Percentiles rank a stretch among this genome's conserved stretches.
phyloP scores from a whole-genome alignment of 2,113 vertebrate genomes.

The Chaetops frenatus region DNA sequence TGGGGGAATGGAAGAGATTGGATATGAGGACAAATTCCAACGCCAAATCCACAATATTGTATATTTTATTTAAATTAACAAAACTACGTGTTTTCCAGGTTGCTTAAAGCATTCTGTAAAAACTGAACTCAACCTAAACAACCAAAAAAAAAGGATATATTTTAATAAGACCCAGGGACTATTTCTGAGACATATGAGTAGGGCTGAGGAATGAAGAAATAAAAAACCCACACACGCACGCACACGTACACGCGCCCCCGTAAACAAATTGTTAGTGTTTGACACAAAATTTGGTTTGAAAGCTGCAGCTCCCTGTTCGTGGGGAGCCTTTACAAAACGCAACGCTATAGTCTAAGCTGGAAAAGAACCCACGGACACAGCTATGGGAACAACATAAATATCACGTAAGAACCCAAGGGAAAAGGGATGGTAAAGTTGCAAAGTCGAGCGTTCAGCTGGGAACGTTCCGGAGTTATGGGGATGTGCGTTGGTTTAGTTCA shows the following conservation, averaged over 20 bases:
- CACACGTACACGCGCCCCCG: background rate
- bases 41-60: background rate
- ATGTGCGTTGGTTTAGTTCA: background rate
- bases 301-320: conserved; percentile 12
- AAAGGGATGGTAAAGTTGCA: conserved; percentile 7
- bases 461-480: rapidly evolving
- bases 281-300: conserved; percentile 63
- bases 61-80: conserved; percentile 63
- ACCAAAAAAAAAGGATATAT: background rate
- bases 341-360: conserved; percentile 31
- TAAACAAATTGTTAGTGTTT: conserved; percentile 63
- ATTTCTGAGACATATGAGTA: background rate
- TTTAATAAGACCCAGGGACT: conserved; percentile 22
- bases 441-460: background rate
- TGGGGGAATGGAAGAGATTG: background rate
- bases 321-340: conserved; percentile 39
- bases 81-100: conserved; percentile 29
- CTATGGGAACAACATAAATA: conserved; percentile 67
- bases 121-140: conserved; percentile 21
- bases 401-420: background rate
- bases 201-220: conserved; percentile 49
- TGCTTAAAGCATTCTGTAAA: conserved; percentile 33
- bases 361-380: background rate
- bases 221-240: conserved; percentile 39
- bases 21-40: background rate